Percentiles rank a stretch among this genome's conserved stretches.
Evolutionary conservation across 2,113 vertebrate species (phyloP).

Genomic region (Cariama cristata): DNA sequence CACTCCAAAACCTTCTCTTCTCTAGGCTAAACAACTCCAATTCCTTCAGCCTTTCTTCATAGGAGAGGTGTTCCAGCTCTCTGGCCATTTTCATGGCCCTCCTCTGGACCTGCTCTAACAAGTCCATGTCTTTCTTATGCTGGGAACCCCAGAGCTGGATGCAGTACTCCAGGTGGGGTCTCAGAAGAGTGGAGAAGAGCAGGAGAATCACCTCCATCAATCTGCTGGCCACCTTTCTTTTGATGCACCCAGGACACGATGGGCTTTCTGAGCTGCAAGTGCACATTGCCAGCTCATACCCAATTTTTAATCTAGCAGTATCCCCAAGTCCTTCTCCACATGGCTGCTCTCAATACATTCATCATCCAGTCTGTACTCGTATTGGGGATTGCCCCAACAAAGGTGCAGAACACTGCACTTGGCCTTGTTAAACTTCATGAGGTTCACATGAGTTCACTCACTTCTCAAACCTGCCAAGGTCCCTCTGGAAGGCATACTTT

Average conservation of each 20-base stretch:
- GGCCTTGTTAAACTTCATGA: no score
- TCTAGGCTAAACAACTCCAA: neutral
- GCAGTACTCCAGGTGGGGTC: neutral
- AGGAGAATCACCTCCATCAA: neutral
- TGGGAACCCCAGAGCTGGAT: neutral
- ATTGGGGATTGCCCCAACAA: no score
- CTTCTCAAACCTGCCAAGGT: no score
- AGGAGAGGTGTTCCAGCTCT: no score
- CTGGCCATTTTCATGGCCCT: no score
- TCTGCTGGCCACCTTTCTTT: neutral
- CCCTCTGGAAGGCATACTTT: neutral
- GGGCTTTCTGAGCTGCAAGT: neutral
- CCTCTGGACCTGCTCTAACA: no score
- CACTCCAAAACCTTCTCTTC: neutral
- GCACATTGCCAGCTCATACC: neutral
- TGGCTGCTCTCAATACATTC: no score
- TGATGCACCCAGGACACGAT: neutral
- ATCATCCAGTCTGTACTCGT: no score
- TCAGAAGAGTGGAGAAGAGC: neutral
- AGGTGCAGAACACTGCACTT: no score
- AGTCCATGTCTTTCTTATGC: neutral
- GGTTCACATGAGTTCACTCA: no score
- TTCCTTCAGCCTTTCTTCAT: no score
- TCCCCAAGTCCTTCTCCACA: neutral
- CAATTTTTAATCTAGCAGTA: no score